Base-by-base conservation (phyloP, 1,140 invertebrate species). In the Bombus haemorrhoidalis region DNA sequence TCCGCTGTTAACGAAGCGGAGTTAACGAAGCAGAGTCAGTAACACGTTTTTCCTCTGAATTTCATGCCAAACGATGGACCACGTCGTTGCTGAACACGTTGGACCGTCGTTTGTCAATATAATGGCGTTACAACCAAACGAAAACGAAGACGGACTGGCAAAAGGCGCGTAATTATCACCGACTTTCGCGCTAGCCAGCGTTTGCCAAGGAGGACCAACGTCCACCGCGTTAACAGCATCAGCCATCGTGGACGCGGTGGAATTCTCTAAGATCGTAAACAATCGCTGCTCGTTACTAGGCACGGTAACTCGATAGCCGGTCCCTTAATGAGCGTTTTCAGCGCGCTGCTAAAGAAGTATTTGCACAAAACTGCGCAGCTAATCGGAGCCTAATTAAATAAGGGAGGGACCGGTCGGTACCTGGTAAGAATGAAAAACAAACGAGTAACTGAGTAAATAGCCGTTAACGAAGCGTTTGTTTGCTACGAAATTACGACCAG, bases 311-410 rank as follows among this genome's bases (percentile, higher is more conserved):
- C 86, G 82, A 90, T 90, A 82, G 88, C 59, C 71, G 64, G 86
- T 37, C 69, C 64, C 88, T 90, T 90, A 90, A 90, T 90, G 88
- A 90, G 88, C 89, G 86, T 90, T 90, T 87, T 85, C 86, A 90
- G 79, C 82, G 78, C 74, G 85, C 59, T 64, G 79, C 79, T 83
- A 85, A 87, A 90, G 89, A 90, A 81, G 89, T 90, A 90, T 90
- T 87, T 87, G 88, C 79, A 87, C 86, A 90, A 90, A 90, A 86
- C 86, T 86, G 77, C 59, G 59, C 88, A 81, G 88, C 90, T 90
- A 90, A 90, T 90, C 88, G 89, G 89, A 87, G 85, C 82, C 86
- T 85, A 90, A 90, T 90, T 90, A 90, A 90, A 85, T 90, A 87
- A 90, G 66, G 86, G 85, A 83, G 57, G 85, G 71, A 39, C 66